Evolutionary conservation across 1,140 invertebrate genomes (phyloP).

Genomic region (Halictus rubicundus): DNA sequence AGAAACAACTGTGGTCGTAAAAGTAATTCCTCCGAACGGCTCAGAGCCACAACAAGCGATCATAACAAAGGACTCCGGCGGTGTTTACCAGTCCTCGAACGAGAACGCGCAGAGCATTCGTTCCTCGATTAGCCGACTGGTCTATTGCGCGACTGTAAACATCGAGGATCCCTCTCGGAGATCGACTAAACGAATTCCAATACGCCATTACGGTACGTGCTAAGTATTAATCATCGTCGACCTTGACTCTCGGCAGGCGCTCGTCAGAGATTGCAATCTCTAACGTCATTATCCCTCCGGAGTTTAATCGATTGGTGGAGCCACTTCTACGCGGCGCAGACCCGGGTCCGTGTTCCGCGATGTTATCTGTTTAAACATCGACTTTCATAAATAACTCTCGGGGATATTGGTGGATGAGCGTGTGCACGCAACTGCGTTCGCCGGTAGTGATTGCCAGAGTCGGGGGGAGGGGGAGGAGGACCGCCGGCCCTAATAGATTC

Average conservation of each 20-base stretch:
- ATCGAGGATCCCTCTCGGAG: background rate
- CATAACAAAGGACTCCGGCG: too few relatives aligned
- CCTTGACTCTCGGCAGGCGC: slow-evolving; percentile 29
- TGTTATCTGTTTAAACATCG: background rate
- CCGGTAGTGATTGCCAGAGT: slow-evolving; percentile 65
- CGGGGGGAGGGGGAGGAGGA: too few relatives aligned
- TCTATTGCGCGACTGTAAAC: background rate
- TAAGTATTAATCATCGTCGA: slow-evolving; percentile 7
- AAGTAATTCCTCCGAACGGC: too few relatives aligned
- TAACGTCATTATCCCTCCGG: slow-evolving; percentile 37
- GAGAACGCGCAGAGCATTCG: background rate
- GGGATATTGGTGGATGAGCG: slow-evolving; percentile 1
- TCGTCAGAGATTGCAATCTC: slow-evolving; percentile 35
- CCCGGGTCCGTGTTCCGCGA: too few relatives aligned
- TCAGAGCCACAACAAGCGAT: too few relatives aligned
- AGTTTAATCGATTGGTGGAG: slow-evolving; percentile 41
- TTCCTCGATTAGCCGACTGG: background rate
- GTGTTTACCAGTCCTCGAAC: background rate
- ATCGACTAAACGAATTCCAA: slow-evolving; percentile 41
- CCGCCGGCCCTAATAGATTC: slow-evolving; percentile 70
- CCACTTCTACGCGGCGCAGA: background rate
- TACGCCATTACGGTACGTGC: background rate
- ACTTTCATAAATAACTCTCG: slow-evolving; percentile 6
- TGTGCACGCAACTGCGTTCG: slow-evolving; percentile 59
- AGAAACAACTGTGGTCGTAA: too few relatives aligned